These are phyloP conservation scores for Phoenicopterus ruber DNA, from an alignment of 2,113 vertebrate species.

Conservation along the genomic window DNA sequence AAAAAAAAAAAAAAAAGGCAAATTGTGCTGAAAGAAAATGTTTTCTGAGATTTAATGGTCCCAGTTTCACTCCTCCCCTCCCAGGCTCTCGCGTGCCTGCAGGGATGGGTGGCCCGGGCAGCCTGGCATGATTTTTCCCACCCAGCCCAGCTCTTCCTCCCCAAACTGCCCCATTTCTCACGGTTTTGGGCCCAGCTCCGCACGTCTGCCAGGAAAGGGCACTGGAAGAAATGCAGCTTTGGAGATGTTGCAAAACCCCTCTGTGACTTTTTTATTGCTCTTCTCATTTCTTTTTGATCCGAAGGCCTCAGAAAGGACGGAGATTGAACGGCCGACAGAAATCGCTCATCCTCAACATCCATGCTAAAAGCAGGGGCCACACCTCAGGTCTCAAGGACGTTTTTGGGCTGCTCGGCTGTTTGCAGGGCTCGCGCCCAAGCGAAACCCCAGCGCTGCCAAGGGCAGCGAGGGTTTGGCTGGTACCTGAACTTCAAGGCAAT, in stretches of 20 bases:
- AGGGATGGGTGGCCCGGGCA: neutral
- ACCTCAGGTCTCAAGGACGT: neutral
- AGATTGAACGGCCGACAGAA: neutral
- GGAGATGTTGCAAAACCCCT: neutral
- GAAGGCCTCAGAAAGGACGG: rapidly evolving
- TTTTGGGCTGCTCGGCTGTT: neutral
- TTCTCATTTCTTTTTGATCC: neutral
- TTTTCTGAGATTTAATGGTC: neutral
- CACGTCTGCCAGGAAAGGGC: neutral
- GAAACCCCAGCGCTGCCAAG: neutral
- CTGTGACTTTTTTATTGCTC: neutral
- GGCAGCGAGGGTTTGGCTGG: neutral
- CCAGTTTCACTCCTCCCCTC: neutral
- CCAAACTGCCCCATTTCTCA: neutral
- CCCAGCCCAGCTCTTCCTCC: neutral
- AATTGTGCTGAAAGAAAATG: neutral
- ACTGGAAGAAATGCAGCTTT: neutral
- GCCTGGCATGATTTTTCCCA: neutral
- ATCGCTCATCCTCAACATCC: neutral
- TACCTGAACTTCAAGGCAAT: neutral
- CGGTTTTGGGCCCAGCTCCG: neutral
- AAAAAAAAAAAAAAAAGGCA: neutral
- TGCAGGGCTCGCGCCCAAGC: rapidly evolving
- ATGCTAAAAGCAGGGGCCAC: neutral
- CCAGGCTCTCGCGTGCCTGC: neutral